Evolutionary conservation across 2,113 vertebrate genomes (phyloP).

Genomic region (Seriola dumerili): DNA sequence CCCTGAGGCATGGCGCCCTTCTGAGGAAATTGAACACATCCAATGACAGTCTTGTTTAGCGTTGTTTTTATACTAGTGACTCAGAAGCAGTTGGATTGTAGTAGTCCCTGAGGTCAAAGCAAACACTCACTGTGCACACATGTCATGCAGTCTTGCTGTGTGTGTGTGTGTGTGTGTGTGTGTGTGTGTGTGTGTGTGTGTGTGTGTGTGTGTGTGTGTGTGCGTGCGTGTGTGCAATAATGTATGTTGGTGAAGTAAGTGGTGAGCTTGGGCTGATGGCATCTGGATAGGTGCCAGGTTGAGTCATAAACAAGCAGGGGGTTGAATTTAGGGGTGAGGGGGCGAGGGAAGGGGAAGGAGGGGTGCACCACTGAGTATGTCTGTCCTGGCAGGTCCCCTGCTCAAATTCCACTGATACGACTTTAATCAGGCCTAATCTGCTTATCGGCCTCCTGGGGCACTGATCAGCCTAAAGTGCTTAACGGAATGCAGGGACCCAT

Average conservation of each 20-base stretch:
- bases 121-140: slow-evolving; percentile 25
- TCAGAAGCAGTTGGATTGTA: slow-evolving; percentile 66
- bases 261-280: slow-evolving; percentile 78
- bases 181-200: too few relatives aligned
- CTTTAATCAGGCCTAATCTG: slow-evolving; percentile 90
- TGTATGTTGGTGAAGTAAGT: slow-evolving; percentile 67
- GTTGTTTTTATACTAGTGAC: slow-evolving; percentile 60
- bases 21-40: slow-evolving; percentile 75
- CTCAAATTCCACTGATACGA: slow-evolving; percentile 87
- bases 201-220: neutral
- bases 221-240: slow-evolving; percentile 31
- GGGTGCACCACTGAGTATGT: slow-evolving; percentile 67
- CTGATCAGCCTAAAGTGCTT: slow-evolving; percentile 85
- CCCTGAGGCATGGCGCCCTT: slow-evolving; percentile 72
- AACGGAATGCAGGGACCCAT: slow-evolving; percentile 80
- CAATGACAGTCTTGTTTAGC: slow-evolving; percentile 54
- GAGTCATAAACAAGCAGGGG: slow-evolving; percentile 79
- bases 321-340: slow-evolving; percentile 61
- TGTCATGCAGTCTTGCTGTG: neutral
- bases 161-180: slow-evolving; percentile 3
- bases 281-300: slow-evolving; percentile 82
- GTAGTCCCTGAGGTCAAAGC: slow-evolving; percentile 69
- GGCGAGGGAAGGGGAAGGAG: slow-evolving; percentile 43
- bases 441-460: slow-evolving; percentile 85
- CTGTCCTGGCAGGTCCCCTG: slow-evolving; percentile 83